A percentile compares a stretch with the other conserved stretches of the same genome.
phyloP scores from a whole-genome alignment of 2,113 vertebrate species.

The Anas platyrhynchos region DNA sequence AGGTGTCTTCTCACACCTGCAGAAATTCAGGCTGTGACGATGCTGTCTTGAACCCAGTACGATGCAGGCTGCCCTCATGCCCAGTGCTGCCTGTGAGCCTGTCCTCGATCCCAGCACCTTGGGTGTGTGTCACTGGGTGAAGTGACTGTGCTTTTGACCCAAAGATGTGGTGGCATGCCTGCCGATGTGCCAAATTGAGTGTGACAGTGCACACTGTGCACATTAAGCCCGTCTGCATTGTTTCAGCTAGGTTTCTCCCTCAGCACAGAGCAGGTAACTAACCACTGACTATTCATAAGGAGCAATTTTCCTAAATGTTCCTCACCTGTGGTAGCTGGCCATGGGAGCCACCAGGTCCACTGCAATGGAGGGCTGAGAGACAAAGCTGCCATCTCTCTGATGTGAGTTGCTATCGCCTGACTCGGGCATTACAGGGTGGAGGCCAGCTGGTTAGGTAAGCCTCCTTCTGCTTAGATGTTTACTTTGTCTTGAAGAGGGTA shows the following conservation, averaged over 20 bases:
- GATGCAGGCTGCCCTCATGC: background rate
- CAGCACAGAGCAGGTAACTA: background rate
- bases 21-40: background rate
- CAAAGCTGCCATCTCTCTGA: fast-evolving
- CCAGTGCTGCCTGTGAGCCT: background rate
- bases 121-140: background rate
- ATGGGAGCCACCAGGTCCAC: background rate
- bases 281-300: background rate
- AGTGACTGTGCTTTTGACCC: background rate
- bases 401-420: background rate
- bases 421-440: background rate
- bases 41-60: background rate
- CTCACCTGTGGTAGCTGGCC: background rate
- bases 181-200: fast-evolving
- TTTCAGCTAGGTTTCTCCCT: background rate
- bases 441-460: background rate
- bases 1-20: background rate
- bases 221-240: background rate
- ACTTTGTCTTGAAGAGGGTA: background rate
- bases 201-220: background rate
- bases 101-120: background rate
- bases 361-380: background rate
- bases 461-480: background rate
- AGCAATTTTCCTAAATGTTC: background rate
- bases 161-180: background rate